A percentile compares a stretch with the other conserved stretches of the same genome.
phyloP scores from a whole-genome alignment of 2,797 vertebrate genomes.

The Gallinago stenura region DNA sequence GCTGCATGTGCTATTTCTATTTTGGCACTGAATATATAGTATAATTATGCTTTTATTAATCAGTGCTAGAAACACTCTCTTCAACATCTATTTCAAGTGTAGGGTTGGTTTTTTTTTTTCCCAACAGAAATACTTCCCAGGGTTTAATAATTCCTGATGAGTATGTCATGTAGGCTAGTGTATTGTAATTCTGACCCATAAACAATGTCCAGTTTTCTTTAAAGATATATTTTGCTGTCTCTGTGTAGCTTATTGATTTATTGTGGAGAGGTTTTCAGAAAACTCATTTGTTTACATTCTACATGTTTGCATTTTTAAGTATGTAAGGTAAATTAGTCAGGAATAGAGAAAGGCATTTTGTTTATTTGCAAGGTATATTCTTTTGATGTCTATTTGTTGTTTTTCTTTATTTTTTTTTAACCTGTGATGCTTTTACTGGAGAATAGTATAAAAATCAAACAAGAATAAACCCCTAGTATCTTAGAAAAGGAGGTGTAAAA shows the following conservation, averaged over 20 bases:
- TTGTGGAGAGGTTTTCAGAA: background rate
- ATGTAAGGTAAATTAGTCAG: background rate
- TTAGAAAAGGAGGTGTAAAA: background rate
- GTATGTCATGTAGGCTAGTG: background rate
- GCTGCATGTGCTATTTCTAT: slow-evolving; percentile 37
- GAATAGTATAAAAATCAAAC: background rate
- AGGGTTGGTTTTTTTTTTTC: background rate
- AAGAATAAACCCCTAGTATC: background rate
- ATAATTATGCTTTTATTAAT: slow-evolving; percentile 68
- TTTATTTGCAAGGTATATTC: background rate
- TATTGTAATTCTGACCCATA: background rate
- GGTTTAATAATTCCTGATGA: background rate
- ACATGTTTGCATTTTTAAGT: background rate
- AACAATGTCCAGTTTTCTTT: background rate
- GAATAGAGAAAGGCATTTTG: background rate
- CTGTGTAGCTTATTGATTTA: background rate
- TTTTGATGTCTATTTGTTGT: background rate
- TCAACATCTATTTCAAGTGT: slow-evolving; percentile 30
- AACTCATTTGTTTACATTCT: background rate
- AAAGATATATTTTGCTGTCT: background rate
- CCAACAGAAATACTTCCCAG: background rate
- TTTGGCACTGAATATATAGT: slow-evolving; percentile 38
- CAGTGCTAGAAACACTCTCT: slow-evolving; percentile 40
- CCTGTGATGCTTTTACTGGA: background rate
- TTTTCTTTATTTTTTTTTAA: background rate